A percentile compares a stretch with the other conserved stretches of the same genome.
Evolutionary conservation across 92 coral and sea anemone genomes (phyloP).

Genomic region (Heliopora coerulea): DNA sequence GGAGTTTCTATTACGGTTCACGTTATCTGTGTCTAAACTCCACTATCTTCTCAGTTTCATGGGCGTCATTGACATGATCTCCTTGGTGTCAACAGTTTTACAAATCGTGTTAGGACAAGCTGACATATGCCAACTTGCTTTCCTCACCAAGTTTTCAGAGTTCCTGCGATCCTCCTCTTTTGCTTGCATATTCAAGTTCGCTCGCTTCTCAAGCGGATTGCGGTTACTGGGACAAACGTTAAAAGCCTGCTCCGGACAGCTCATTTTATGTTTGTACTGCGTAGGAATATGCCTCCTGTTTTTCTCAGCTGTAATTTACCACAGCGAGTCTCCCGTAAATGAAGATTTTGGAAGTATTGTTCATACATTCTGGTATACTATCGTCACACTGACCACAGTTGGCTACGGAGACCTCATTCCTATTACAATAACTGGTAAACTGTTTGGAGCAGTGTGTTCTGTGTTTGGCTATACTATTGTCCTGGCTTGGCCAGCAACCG

Average conservation of each 20-base stretch:
- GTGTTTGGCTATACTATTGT: conserved; percentile 35
- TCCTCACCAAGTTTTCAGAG: conserved; percentile 9
- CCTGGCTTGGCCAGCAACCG: conserved; percentile 42
- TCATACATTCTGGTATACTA: conserved; percentile 37
- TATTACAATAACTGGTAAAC: conserved; percentile 1
- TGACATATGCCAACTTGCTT: conserved; percentile 2
- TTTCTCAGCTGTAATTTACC: conserved; percentile 16
- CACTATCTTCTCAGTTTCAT: conserved; percentile 8
- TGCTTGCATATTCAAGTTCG: conserved; percentile 21
- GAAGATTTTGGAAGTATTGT: conserved; percentile 19
- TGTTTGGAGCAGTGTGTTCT: conserved; percentile 26
- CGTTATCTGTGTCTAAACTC: conserved; percentile 4
- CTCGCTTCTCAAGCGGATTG: conserved; percentile 33
- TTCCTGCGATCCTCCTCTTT: conserved; percentile 12
- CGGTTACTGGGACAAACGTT: conserved; percentile 22
- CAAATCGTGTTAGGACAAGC: conserved; percentile 29
- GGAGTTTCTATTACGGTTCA: conserved; percentile 13
- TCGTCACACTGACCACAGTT: conserved; percentile 36
- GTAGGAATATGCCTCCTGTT: conserved; percentile 29
- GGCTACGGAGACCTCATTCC: conserved; percentile 36
- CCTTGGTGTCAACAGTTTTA: conserved; percentile 3
- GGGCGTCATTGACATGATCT: conserved; percentile 21
- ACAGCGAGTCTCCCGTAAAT: conserved; percentile 25
- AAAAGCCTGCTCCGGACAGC: conserved; percentile 36
- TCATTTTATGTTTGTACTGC: conserved; percentile 29